Conservation (phyloP, 2,888 invertebrate genomes). For the Pyrochroa serraticornis region DNA sequence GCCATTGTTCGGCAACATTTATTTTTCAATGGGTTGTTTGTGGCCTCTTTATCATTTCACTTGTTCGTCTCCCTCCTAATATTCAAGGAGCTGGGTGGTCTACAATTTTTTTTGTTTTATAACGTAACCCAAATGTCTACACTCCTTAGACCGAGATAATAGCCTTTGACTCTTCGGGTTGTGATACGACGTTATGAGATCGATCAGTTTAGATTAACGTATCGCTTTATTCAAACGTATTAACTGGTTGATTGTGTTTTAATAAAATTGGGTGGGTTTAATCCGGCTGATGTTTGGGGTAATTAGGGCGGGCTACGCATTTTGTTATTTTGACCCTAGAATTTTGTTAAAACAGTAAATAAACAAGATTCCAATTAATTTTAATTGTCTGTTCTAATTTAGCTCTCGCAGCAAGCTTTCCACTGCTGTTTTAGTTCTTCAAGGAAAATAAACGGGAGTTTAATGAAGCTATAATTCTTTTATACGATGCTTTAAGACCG, state of each 20-base stretch:
- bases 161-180: neutral
- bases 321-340: slow-evolving; percentile 20
- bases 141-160: slow-evolving; percentile 17
- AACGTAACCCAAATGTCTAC: slow-evolving; percentile 22
- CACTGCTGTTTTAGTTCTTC: slow-evolving; percentile 29
- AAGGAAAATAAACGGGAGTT: slow-evolving; percentile 32
- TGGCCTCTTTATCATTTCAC: slow-evolving; percentile 26
- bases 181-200: neutral
- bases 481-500: slow-evolving; percentile 15
- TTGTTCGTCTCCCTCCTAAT: slow-evolving; percentile 12
- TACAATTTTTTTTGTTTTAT: slow-evolving; percentile 19
- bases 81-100: slow-evolving; percentile 23
- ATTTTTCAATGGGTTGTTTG: slow-evolving; percentile 24
- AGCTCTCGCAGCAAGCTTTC: slow-evolving; percentile 29
- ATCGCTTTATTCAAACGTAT: neutral
- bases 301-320: neutral
- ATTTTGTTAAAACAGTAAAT: slow-evolving; percentile 35
- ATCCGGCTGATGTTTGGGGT: neutral
- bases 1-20: slow-evolving; percentile 21
- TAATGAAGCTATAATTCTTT: slow-evolving; percentile 44
- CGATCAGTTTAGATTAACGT: neutral
- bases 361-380: slow-evolving; percentile 44
- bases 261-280: slow-evolving; percentile 6
- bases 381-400: slow-evolving; percentile 43
- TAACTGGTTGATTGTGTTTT: neutral